Conservation (phyloP, 2,797 vertebrate species). For the Synaphobranchus kaupii region DNA sequence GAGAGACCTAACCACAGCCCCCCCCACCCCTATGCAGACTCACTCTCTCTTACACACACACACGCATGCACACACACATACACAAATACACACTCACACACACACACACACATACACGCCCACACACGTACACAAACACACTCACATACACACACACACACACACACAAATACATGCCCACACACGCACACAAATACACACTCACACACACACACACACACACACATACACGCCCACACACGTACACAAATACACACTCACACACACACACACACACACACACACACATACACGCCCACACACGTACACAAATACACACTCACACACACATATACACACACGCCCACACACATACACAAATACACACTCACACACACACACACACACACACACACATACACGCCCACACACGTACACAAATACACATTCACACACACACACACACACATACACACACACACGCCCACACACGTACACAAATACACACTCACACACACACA, state of each 20-base stretch:
- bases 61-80: background rate
- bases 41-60: background rate
- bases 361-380: background rate
- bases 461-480: background rate
- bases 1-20: slow-evolving; percentile 22
- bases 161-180: background rate
- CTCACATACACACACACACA: background rate
- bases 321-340: too few species aligned
- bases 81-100: background rate
- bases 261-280: background rate
- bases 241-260: background rate
- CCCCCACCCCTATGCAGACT: background rate
- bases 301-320: background rate
- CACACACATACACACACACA: background rate
- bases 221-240: too few species aligned
- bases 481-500: too few species aligned
- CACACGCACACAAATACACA: background rate
- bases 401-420: too few species aligned
- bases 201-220: background rate
- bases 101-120: background rate
- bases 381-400: too few species aligned
- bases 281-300: background rate
- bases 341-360: background rate
- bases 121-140: background rate
- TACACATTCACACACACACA: background rate